These are phyloP conservation scores for Sabatieria punctata DNA, from an alignment of 2,888 invertebrate genomes.

Conservation along the genomic window DNA sequence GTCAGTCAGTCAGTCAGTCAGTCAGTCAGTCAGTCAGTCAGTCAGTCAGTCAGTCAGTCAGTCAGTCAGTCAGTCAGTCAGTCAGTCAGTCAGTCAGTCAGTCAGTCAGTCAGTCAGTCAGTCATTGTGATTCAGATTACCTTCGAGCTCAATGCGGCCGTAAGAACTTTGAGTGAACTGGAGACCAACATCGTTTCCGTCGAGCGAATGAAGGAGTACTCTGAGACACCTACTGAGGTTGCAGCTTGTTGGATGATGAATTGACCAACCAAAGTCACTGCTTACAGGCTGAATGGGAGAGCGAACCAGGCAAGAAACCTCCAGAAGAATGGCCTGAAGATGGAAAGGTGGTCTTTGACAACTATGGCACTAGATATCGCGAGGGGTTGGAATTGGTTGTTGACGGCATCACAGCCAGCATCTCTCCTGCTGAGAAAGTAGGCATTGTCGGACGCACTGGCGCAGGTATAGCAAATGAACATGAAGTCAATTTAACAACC, in stretches of 20 bases:
- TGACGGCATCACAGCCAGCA: constrained; percentile 41
- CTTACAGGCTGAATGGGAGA: constrained; percentile 38
- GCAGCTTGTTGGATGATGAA: no score
- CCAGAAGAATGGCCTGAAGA: constrained; percentile 58
- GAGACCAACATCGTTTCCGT: constrained; percentile 33
- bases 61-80: no score
- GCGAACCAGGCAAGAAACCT: constrained; percentile 38
- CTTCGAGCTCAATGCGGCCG: constrained; percentile 61
- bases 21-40: no score
- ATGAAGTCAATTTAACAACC: no score
- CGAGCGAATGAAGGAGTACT: constrained; percentile 30
- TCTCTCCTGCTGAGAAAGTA: constrained; percentile 43
- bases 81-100: no score
- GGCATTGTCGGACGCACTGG: constrained; percentile 34
- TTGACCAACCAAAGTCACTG: no score
- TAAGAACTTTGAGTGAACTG: constrained; percentile 62
- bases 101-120: no score
- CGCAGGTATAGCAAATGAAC: no score
- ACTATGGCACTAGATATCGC: constrained; percentile 68
- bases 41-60: no score
- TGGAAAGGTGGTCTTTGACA: constrained; percentile 60
- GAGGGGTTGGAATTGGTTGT: constrained; percentile 49
- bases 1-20: no score
- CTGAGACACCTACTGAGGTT: constrained; percentile 11
- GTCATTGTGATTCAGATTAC: constrained; percentile 42